Percentiles rank a stretch among this genome's conserved stretches.
These are phyloP conservation scores for Acridotheres tristis DNA, from an alignment of 2,797 vertebrate genomes.

Conservation along the genomic window DNA sequence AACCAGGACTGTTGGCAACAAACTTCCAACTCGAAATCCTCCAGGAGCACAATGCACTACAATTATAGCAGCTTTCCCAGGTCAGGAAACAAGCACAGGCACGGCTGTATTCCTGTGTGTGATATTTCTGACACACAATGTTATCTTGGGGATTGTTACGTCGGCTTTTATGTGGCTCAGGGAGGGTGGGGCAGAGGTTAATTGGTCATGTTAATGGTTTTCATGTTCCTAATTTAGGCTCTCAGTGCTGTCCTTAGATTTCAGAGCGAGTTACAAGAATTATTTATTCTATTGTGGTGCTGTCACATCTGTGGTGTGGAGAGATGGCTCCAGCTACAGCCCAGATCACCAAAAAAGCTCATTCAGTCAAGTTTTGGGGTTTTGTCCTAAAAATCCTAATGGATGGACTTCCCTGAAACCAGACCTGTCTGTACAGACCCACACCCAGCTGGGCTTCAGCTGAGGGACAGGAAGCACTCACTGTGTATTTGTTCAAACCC, in stretches of 20 bases:
- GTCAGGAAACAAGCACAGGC: conserved; percentile 26
- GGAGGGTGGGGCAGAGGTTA: conserved; percentile 49
- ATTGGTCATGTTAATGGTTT: conserved; percentile 30
- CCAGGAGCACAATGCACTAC: background rate
- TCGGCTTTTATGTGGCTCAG: background rate
- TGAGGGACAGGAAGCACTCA: background rate
- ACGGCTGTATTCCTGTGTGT: conserved; percentile 18
- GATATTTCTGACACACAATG: conserved; percentile 66
- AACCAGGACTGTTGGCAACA: background rate
- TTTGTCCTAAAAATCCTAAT: background rate
- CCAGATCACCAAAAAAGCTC: background rate
- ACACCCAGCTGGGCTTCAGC: background rate
- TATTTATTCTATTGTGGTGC: background rate
- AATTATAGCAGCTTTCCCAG: background rate
- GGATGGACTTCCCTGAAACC: background rate
- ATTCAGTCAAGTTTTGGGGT: background rate
- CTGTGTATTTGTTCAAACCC: background rate
- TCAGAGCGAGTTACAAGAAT: background rate
- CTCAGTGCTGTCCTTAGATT: background rate
- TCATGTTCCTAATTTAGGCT: conserved; percentile 7
- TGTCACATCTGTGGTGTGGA: background rate
- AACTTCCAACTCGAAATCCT: background rate
- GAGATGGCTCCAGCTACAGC: background rate
- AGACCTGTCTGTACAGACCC: background rate
- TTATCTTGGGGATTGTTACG: conserved; percentile 49